Evolutionary conservation across 1,140 invertebrate species (phyloP), one percentile per base, ranked within the genome.

Genomic region (Pentalonia nigronervosa): DNA sequence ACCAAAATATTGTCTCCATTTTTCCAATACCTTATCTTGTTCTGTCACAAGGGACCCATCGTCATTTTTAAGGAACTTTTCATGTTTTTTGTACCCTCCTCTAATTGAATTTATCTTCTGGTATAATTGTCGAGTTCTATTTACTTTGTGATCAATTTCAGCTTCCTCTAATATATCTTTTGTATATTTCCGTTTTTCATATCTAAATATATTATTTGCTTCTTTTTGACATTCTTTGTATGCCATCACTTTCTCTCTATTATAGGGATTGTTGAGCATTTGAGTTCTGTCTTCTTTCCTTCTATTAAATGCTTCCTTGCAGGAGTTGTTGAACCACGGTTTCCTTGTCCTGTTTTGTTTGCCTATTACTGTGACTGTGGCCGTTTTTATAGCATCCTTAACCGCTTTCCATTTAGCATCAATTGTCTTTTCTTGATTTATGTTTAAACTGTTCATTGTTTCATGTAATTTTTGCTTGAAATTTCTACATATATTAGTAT

Each of bases 131-230:
- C 53, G 53, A 56, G 53, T 60, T 56, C 36, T 90, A 23, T 90
- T 90, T 7, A 41, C 53, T 25, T n/a, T 56, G 2, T 87, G 47
- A 14, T 87, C 30, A 11, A 9, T 87, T 11, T 87, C 84, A 11
- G 84, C 47, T 87, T 87, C 84, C 11, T 30, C 8, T 30, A 87
- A 14, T 87, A 87, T 34, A 30, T 87, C 47, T 87, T 48, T 87
- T 11, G 45, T 48, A 21, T 30, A 87, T 90, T 56, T 90, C 0
- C 34, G 34, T 56, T 90, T 89, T 90, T 60, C 88, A 34, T 23
- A 90, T 56, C 88, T 41, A 56, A 90, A 90, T 23, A 56, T 90
- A 56, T 90, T 90, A 90, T 11, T 90, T 41, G n/a, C 53, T 23
- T 90, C 50, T 25, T 90, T 56, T 90, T 56, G n/a, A 1, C 47